These are phyloP conservation scores for Lepidurus packardi DNA, from an alignment of 1,140 invertebrate species.

Conservation along the genomic window DNA sequence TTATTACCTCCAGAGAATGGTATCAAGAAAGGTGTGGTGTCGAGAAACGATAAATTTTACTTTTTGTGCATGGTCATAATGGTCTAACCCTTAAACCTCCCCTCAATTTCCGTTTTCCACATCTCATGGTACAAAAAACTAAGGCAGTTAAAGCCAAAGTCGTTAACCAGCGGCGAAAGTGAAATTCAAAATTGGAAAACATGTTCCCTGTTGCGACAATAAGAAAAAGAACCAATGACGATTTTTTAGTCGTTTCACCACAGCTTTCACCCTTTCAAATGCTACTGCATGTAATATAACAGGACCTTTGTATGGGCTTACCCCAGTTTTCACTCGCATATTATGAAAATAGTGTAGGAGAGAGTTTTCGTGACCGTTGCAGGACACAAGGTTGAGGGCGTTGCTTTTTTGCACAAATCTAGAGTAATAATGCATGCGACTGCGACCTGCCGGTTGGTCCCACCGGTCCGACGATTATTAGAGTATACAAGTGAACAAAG, in stretches of 20 bases:
- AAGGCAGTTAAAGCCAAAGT: background rate
- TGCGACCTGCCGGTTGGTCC: background rate
- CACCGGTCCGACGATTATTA: background rate
- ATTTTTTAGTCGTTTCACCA: background rate
- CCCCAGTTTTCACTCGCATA: background rate
- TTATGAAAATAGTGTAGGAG: background rate
- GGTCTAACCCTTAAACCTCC: background rate
- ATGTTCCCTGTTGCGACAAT: background rate
- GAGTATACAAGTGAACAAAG: background rate
- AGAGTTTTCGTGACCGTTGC: constrained; percentile 1
- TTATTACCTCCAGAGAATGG: too few relatives aligned
- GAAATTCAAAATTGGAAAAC: background rate
- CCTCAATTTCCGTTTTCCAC: background rate
- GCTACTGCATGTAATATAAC: background rate
- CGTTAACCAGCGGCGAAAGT: background rate
- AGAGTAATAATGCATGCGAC: background rate
- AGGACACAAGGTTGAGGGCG: background rate
- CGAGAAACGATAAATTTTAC: too few relatives aligned
- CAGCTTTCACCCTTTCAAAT: constrained; percentile 4
- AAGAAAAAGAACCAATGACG: background rate
- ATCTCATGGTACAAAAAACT: background rate
- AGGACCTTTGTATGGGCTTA: background rate
- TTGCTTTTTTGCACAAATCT: background rate
- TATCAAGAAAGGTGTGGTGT: too few relatives aligned
- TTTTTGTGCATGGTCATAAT: too few relatives aligned